phyloP scores from a whole-genome alignment of 2,888 invertebrate genomes.

The Hipparchia sbordonii region DNA sequence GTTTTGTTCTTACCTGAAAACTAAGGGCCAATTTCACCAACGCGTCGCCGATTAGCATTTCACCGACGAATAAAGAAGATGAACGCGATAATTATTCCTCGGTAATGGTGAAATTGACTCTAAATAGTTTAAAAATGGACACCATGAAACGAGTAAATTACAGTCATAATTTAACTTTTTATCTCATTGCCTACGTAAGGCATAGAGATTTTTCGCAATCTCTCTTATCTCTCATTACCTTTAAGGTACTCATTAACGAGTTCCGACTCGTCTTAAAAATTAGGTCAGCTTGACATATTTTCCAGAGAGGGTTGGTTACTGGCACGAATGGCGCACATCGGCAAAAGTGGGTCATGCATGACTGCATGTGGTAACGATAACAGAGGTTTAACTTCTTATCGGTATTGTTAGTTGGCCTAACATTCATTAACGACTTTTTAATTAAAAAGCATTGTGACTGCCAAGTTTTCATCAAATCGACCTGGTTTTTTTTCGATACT shows the following conservation, averaged over 20 bases:
- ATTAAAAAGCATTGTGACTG: too few species aligned
- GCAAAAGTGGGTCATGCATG: slow-evolving; percentile 33
- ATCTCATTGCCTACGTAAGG: neutral
- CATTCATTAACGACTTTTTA: too few species aligned
- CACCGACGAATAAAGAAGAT: too few species aligned
- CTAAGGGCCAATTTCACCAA: too few species aligned
- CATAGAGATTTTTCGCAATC: neutral
- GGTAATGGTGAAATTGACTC: too few species aligned
- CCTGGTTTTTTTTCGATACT: too few species aligned
- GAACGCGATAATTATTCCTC: too few species aligned
- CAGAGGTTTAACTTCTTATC: neutral
- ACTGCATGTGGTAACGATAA: neutral
- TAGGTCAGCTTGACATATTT: slow-evolving; percentile 29
- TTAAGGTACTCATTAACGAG: slow-evolving; percentile 7
- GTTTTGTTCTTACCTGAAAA: too few species aligned
- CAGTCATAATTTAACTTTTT: neutral
- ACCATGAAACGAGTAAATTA: neutral
- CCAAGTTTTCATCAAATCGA: too few species aligned
- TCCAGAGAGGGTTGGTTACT: slow-evolving; percentile 24
- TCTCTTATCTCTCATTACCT: neutral
- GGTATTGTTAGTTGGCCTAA: neutral
- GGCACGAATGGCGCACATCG: slow-evolving; percentile 25
- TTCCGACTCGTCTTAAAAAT: slow-evolving; percentile 14
- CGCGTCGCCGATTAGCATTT: too few species aligned
- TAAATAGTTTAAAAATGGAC: too few species aligned